Evolutionary conservation across 2,797 vertebrate species (phyloP).

Genomic region (Brachymystax lenok): DNA sequence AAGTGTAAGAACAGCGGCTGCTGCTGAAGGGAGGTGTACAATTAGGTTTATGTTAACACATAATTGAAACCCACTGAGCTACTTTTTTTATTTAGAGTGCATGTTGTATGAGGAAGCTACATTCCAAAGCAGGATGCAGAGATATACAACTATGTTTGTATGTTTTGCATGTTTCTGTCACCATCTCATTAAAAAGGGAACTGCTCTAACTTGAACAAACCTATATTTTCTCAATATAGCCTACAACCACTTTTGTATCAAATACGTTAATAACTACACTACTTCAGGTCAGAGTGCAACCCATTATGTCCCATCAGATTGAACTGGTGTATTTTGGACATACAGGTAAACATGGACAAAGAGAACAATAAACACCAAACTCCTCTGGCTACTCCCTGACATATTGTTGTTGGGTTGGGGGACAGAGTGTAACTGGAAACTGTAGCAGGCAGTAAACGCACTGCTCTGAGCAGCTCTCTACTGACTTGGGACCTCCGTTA

Average conservation of each 20-base stretch:
- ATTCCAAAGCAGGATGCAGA: conserved; percentile 45
- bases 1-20: conserved; percentile 64
- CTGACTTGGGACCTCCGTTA: conserved; percentile 92
- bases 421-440: background rate
- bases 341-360: background rate
- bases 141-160: no score
- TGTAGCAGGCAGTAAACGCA: conserved; percentile 60
- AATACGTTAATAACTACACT: no score
- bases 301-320: no score
- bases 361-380: background rate
- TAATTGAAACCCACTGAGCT: conserved; percentile 75
- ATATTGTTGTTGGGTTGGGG: background rate
- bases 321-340: no score
- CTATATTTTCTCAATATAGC: no score
- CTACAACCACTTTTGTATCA: no score
- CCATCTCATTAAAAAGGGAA: no score
- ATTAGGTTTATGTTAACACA: conserved; percentile 75
- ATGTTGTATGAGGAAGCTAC: conserved; percentile 61
- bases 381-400: background rate
- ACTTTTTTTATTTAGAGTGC: conserved; percentile 69
- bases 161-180: no score
- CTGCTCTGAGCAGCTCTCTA: conserved; percentile 79
- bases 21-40: conserved; percentile 67
- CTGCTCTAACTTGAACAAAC: no score
- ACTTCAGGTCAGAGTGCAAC: no score